Conservation (phyloP, 2,113 vertebrate species). For the Panthera tigris region DNA sequence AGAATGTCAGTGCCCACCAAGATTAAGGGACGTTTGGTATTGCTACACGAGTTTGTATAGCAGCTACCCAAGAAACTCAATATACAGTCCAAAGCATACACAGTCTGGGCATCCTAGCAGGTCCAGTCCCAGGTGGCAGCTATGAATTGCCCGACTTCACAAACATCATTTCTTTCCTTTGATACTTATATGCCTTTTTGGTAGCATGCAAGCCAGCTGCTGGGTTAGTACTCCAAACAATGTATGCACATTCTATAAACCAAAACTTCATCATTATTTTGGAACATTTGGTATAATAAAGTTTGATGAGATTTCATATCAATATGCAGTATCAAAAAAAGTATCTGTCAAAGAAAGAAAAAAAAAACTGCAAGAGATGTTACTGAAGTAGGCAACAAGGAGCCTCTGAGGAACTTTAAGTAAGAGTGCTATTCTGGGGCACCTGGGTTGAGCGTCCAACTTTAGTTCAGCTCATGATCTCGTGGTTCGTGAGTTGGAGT, state of each 20-base stretch:
- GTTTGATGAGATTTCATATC: neutral
- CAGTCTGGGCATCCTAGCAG: neutral
- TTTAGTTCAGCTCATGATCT: too few relatives aligned
- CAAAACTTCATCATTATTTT: neutral
- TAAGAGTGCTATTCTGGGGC: neutral
- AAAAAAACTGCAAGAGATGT: neutral
- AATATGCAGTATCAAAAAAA: neutral
- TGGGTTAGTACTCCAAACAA: neutral
- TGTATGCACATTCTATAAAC: neutral
- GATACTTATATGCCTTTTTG: neutral
- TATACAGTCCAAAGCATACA: neutral
- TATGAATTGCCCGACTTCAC: conserved; percentile 28
- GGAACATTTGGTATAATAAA: neutral
- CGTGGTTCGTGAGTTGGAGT: too few relatives aligned
- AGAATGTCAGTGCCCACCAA: neutral
- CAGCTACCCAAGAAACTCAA: neutral
- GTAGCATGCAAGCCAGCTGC: neutral
- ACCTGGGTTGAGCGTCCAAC: too few relatives aligned
- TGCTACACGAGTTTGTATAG: neutral
- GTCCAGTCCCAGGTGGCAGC: neutral
- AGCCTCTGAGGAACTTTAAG: neutral
- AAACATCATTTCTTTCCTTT: neutral
- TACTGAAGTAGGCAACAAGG: neutral
- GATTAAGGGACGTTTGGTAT: neutral
- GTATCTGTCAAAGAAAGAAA: neutral